Base-by-base conservation (phyloP, 2,888 invertebrate genomes). In the Chouioia cunea region DNA sequence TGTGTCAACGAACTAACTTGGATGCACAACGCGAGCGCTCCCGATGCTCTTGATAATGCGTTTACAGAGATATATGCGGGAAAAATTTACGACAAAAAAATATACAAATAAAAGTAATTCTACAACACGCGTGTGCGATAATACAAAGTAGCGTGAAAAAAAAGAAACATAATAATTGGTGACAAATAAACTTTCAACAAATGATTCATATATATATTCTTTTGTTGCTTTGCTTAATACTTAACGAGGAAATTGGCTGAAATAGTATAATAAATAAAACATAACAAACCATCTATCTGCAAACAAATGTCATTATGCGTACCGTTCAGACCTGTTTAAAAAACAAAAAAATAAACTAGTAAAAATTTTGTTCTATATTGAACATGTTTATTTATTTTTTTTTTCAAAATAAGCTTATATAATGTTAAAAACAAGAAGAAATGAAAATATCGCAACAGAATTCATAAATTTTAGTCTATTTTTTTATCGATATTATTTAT, bases 321-420 rank as follows among this genome's bases (percentile, higher is more conserved):
- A 71, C 71, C 64, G 71, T 67, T 71, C 71, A 67, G 71, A 71
- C 71, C 71, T 71, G 71, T 71, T 62, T 53, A 64, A 71, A 66
- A 71, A 71, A 65, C 53, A 57, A 59, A 71, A 71, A 71, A 71
- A 71, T 52, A 71, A 64, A 71, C 59, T 71, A 54, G 67, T 71
- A 53, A 64, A 67, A 67, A 67, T 67, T 63, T 64, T 67, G 58
- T 27, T 54, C 58, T 58, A 67, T 50, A 12, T n/a, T n/a, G 22
- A 60, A 64, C 50, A 47, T 43, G 10, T 22, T 12, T 46, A 46
- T n/a, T 56, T 54, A 27, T 46, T 52, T 44, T 60, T 58, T 58
- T 63, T 48, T 48, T 44, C 14, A 46, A 50, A 56, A 47, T 47
- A 57, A n/a, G n/a, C 36, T 36, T 12, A 36, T 36, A 36, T 6